phyloP scores from a whole-genome alignment of 2,797 vertebrate species.

The Mareca strepera region DNA sequence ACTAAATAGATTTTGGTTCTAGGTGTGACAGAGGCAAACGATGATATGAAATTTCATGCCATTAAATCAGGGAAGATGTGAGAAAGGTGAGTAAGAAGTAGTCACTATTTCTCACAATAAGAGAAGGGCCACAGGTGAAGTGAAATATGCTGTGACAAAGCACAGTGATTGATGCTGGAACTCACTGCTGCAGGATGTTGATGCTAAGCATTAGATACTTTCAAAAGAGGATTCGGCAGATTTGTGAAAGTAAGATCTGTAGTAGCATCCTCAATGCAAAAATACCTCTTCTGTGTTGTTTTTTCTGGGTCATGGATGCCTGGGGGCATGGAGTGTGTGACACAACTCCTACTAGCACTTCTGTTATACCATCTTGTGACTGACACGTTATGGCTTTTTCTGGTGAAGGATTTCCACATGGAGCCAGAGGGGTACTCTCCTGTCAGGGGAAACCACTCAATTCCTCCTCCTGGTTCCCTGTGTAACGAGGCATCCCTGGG shows the following conservation, averaged over 20 bases:
- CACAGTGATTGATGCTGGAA: neutral
- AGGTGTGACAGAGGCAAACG: neutral
- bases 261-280: neutral
- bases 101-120: neutral
- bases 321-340: neutral
- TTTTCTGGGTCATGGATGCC: neutral
- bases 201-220: neutral
- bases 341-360: neutral
- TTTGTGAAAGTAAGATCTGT: neutral
- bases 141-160: neutral
- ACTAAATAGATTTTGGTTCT: neutral
- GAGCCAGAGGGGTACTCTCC: neutral
- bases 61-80: neutral
- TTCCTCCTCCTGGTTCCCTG: neutral
- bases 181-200: neutral
- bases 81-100: neutral
- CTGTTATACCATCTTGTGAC: fast-evolving
- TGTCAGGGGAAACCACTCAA: neutral
- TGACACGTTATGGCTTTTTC: neutral
- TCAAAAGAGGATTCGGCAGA: neutral
- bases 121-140: neutral
- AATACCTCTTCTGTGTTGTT: neutral
- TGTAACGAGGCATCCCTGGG: neutral
- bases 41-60: neutral
- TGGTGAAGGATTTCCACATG: neutral